Conservation (phyloP, 2,888 invertebrate species). For the Conomelus anceps region DNA sequence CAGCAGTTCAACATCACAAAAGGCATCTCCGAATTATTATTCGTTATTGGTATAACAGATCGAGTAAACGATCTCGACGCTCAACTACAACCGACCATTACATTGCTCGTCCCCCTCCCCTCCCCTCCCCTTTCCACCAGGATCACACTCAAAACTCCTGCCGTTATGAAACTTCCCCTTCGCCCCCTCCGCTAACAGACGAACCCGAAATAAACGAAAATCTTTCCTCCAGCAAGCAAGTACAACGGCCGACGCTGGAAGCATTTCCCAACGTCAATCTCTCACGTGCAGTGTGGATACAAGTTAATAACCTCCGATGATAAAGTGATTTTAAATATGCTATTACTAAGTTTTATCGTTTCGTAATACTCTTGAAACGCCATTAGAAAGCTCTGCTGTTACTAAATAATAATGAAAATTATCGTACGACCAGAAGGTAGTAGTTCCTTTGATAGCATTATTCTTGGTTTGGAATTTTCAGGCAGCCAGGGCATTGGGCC, state of each 20-base stretch:
- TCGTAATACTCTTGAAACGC: not conserved
- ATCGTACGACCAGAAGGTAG: not conserved
- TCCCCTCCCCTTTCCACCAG: not conserved
- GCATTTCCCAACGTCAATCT: not conserved
- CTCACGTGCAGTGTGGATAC: not conserved
- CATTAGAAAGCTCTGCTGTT: not conserved
- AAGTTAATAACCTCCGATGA: not conserved
- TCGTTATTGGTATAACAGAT: not conserved
- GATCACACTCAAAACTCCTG: not conserved
- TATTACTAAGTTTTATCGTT: not conserved
- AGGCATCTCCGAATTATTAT: not conserved
- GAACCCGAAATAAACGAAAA: not conserved
- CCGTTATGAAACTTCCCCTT: not conserved
- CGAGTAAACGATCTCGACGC: not conserved
- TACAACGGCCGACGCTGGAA: not conserved
- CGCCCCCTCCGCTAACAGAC: too few relatives aligned
- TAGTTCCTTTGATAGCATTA: not conserved
- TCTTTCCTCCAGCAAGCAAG: not conserved
- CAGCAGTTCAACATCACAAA: not conserved
- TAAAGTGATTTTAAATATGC: not conserved
- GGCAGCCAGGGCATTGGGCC: too few relatives aligned
- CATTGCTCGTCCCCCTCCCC: not conserved
- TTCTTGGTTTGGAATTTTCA: too few relatives aligned
- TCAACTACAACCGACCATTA: not conserved
- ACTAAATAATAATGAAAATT: not conserved